These are phyloP conservation scores for Condylura cristata DNA, from an alignment of 2,113 vertebrate species.

Conservation along the genomic window DNA sequence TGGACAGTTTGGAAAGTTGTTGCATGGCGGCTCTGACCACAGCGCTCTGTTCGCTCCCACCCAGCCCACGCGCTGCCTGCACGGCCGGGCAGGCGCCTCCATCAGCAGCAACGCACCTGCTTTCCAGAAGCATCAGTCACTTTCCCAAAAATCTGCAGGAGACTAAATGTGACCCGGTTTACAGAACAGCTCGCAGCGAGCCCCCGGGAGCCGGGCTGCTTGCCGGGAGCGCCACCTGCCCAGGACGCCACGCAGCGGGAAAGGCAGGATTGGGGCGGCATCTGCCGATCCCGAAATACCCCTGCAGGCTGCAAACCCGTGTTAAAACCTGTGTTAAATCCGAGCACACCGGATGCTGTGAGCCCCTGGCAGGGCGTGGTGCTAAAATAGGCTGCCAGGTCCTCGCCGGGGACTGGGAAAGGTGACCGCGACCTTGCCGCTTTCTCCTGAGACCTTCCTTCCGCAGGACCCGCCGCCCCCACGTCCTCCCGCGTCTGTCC, in stretches of 20 bases:
- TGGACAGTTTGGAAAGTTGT: not conserved
- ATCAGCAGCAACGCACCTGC: not conserved
- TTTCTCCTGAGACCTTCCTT: fast-evolving
- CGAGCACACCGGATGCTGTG: not conserved
- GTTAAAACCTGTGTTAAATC: not conserved
- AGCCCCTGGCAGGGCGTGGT: not conserved
- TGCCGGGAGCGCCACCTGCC: not conserved
- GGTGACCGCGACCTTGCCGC: not conserved
- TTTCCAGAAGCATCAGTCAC: not conserved
- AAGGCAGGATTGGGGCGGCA: not conserved
- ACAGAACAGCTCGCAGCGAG: not conserved
- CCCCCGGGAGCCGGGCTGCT: not conserved
- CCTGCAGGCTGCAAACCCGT: not conserved
- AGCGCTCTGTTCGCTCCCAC: not conserved
- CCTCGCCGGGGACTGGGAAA: too few species aligned
- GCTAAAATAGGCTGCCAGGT: not conserved
- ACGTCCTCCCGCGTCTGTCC: not conserved
- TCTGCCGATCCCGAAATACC: not conserved
- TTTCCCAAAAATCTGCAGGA: not conserved
- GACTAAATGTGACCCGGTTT: not conserved
- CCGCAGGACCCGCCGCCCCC: not conserved
- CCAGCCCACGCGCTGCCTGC: fast-evolving
- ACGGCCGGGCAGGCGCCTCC: not conserved
- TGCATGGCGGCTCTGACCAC: not conserved
- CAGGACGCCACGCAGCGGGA: not conserved